phyloP scores from a whole-genome alignment of 2,797 vertebrate species.

The Gephyroberyx darwinii region DNA sequence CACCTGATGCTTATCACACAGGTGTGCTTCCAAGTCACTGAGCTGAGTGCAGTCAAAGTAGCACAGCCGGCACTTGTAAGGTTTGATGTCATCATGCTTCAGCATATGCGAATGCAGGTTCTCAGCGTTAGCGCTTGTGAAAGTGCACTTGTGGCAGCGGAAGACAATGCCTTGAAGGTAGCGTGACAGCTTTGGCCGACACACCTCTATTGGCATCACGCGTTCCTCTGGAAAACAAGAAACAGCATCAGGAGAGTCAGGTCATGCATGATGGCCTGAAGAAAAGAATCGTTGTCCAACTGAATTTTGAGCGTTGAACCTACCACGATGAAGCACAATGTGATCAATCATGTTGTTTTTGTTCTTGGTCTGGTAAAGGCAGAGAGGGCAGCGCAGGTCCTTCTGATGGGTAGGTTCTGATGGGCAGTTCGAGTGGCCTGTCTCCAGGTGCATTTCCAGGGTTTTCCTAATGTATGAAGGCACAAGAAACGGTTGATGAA shows the following conservation, averaged over 20 bases:
- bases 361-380: conserved; percentile 94
- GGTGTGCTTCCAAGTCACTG: conserved; percentile 89
- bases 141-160: conserved; percentile 95
- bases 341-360: conserved; percentile 97
- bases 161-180: conserved; percentile 90
- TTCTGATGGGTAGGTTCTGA: conserved; percentile 82
- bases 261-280: background rate
- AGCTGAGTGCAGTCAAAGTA: conserved; percentile 90
- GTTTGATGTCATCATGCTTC: conserved; percentile 88
- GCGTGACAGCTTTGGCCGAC: conserved; percentile 90
- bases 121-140: conserved; percentile 89
- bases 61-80: conserved; percentile 92
- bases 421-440: conserved; percentile 82
- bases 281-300: background rate
- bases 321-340: conserved; percentile 93
- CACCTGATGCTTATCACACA: conserved; percentile 81
- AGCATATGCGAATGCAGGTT: conserved; percentile 87
- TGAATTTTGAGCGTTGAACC: background rate
- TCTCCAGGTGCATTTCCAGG: conserved; percentile 89
- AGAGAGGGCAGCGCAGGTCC: conserved; percentile 92
- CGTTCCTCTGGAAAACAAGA: conserved; percentile 85
- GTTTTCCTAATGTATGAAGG: conserved; percentile 81
- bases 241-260: conserved; percentile 1
- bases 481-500: background rate
- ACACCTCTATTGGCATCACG: conserved; percentile 90